phyloP scores from a whole-genome alignment of 2,888 invertebrate genomes.

The Trilocha varians region DNA sequence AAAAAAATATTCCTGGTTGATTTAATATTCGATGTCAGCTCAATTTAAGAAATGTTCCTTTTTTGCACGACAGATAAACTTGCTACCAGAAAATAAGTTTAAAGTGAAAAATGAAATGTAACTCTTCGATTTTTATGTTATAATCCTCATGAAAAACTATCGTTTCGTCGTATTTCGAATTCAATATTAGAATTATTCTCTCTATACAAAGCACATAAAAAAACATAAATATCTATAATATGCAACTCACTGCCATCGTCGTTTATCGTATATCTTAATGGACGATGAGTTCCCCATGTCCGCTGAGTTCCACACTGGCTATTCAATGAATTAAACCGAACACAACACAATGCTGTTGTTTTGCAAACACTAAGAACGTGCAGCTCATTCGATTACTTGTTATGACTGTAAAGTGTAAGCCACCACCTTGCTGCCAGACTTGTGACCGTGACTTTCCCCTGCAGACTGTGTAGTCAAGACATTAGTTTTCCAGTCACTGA shows the following conservation, averaged over 20 bases:
- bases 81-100: too few relatives aligned
- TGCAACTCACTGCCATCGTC: conserved; percentile 59
- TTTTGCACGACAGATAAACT: too few relatives aligned
- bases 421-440: conserved; percentile 16
- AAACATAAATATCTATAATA: conserved; percentile 6
- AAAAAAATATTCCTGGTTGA: too few relatives aligned
- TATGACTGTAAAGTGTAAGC: conserved; percentile 34
- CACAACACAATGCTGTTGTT: conserved; percentile 4
- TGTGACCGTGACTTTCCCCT: conserved; percentile 62
- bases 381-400: conserved; percentile 30
- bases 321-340: conserved; percentile 18
- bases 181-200: too few relatives aligned
- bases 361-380: conserved; percentile 24
- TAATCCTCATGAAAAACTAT: too few relatives aligned
- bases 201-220: neutral
- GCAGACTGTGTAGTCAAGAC: too few relatives aligned
- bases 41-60: too few relatives aligned
- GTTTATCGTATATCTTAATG: conserved; percentile 56
- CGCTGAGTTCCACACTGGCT: conserved; percentile 8
- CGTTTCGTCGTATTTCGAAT: too few relatives aligned
- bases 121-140: too few relatives aligned
- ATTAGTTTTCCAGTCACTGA: too few relatives aligned
- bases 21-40: too few relatives aligned
- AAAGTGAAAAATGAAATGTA: too few relatives aligned
- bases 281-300: conserved; percentile 64